Conservation (phyloP, 2,113 vertebrate genomes). For the Eretmochelys imbricata region DNA sequence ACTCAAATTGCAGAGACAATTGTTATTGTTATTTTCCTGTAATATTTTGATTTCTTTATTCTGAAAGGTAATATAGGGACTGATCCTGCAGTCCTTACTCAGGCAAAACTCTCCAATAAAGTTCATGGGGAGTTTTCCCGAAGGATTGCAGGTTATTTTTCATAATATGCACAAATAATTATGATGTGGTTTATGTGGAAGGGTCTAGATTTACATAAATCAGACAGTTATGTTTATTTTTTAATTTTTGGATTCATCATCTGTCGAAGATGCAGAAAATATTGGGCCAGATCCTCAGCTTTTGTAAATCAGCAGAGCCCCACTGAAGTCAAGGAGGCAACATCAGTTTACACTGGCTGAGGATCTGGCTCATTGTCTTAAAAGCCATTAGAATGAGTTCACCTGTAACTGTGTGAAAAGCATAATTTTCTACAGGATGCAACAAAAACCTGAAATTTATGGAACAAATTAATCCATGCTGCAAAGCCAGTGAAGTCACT, state of each 20-base stretch:
- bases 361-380: neutral
- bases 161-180: neutral
- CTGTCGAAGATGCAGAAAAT: slow-evolving; percentile 5
- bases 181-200: neutral
- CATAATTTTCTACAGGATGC: neutral
- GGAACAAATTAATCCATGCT: neutral
- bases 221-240: rapidly evolving
- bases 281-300: neutral
- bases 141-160: neutral
- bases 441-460: neutral
- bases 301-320: neutral
- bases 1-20: neutral
- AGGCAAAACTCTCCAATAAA: neutral
- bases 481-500: neutral
- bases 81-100: neutral
- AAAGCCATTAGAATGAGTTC: neutral
- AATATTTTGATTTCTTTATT: neutral
- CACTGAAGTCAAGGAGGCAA: neutral
- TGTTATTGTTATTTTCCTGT: neutral
- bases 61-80: neutral
- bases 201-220: neutral
- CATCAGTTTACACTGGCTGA: neutral
- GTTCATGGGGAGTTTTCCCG: neutral
- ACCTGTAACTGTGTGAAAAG: neutral
- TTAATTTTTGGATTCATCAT: neutral